These are phyloP conservation scores for Himalopsyche tibetana DNA, from an alignment of 2,888 invertebrate species.

Conservation along the genomic window DNA sequence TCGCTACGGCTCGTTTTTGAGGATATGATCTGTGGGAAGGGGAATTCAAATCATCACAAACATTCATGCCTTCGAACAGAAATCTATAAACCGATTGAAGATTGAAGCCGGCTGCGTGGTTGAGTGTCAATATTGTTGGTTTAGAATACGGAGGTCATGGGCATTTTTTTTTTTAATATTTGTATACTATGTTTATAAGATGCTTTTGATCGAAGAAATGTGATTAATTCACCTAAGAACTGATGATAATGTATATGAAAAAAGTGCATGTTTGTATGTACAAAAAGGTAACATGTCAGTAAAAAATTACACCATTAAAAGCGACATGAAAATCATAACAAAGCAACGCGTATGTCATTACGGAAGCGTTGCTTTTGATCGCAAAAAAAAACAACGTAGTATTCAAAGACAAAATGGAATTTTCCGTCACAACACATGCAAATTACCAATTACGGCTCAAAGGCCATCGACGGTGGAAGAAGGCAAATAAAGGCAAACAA, in stretches of 20 bases:
- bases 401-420: conserved; percentile 19
- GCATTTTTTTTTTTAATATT: no score
- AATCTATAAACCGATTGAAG: no score
- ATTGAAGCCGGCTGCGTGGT: no score
- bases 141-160: no score
- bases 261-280: neutral
- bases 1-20: no score
- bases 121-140: no score
- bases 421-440: conserved; percentile 52
- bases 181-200: no score
- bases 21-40: no score
- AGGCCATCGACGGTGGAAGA: conserved; percentile 50
- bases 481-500: conserved; percentile 54
- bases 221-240: neutral
- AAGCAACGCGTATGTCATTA: conserved; percentile 21
- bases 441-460: conserved; percentile 57
- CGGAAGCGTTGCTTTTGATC: neutral
- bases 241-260: neutral
- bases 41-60: no score
- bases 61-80: no score
- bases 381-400: neutral
- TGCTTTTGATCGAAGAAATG: no score
- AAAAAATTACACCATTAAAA: conserved; percentile 16
- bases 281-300: neutral
- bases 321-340: conserved; percentile 7